Evolutionary conservation across 2,797 vertebrate species (phyloP), one percentile per base, ranked within the genome.

Genomic region (Alfaro cultratus): DNA sequence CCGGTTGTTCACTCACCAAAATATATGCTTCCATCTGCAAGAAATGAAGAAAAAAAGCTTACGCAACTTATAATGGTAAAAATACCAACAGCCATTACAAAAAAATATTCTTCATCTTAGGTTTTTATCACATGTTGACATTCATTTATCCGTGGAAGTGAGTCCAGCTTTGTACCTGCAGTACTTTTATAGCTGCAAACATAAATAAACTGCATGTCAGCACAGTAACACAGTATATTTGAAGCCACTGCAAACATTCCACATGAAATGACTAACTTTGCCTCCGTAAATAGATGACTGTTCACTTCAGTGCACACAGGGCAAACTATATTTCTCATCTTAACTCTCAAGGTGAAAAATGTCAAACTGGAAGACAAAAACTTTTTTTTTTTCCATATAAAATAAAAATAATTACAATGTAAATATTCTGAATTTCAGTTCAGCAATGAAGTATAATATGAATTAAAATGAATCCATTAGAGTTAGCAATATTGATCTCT

Each of bases 21-120:
- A 99, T 89, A 79, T 98, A 98, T 13, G 97, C 97, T 85, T 97
- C 97, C 76, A 98, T 95, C 98, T 99, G 93, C 51, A 86, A 83
- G 74, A 79, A 77, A 39, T 88, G 9, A 81, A 79, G 91, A 89
- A 46, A 60, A 73, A 85, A 83, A 71, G 80, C 18, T 73, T 41
- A 76, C 5, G 16, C 45, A 73, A 82, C 84, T 31, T 12, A 13
- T 81, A 75, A 84, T 72, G 80, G 89, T 77, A 46, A 77, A n/a
- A 85, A 21, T 72, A 47, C 64, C 51, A 70, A 73, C 79, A 85
- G 70, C 74, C 26, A 15, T 29, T 43, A 43, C 67, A n/a, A 43
- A 10, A 43, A 26, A 43, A 43, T 43, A 70, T 70, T 12, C 23
- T 70, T 43, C n/a, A 71, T 71, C 41, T 45, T 31, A 46, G 41